phyloP scores from a whole-genome alignment of 2,888 invertebrate species.

The Shargacucullia verbasci region DNA sequence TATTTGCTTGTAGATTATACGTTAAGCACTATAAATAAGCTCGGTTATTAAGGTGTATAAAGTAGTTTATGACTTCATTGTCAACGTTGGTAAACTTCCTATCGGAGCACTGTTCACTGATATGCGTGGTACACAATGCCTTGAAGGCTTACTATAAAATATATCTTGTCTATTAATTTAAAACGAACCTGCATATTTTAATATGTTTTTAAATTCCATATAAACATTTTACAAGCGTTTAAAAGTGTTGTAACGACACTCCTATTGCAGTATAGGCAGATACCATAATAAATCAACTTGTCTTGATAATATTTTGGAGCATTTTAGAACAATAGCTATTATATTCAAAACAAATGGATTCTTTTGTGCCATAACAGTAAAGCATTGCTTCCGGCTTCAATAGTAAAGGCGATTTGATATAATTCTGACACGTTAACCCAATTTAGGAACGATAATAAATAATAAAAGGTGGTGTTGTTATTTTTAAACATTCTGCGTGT shows the following conservation, averaged over 20 bases:
- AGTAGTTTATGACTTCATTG: slow-evolving; percentile 49
- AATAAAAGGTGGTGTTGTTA: slow-evolving; percentile 52
- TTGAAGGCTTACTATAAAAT: slow-evolving; percentile 1
- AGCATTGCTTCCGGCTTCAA: slow-evolving; percentile 79
- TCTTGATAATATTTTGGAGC: slow-evolving; percentile 80
- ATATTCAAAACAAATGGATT: slow-evolving; percentile 84
- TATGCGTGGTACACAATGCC: not conserved
- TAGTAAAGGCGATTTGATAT: slow-evolving; percentile 74
- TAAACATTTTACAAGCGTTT: not conserved
- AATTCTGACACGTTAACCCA: slow-evolving; percentile 68
- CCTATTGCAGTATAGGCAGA: slow-evolving; percentile 34
- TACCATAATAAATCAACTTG: slow-evolving; percentile 79
- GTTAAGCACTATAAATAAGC: slow-evolving; percentile 26
- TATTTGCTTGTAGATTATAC: slow-evolving; percentile 37
- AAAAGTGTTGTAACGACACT: slow-evolving; percentile 37
- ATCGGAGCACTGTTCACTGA: not conserved
- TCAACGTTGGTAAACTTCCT: slow-evolving; percentile 20
- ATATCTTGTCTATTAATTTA: not conserved
- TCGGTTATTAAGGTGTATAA: slow-evolving; percentile 31
- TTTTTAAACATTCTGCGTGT: slow-evolving; percentile 51
- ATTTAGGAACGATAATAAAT: slow-evolving; percentile 62
- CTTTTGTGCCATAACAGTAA: slow-evolving; percentile 77
- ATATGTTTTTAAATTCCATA: too few relatives aligned
- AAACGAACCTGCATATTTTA: too few relatives aligned
- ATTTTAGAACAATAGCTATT: slow-evolving; percentile 85